Percentiles rank a stretch among this genome's conserved stretches.
phyloP scores from a whole-genome alignment of 2,797 vertebrate genomes.

The Dipus sagitta region DNA sequence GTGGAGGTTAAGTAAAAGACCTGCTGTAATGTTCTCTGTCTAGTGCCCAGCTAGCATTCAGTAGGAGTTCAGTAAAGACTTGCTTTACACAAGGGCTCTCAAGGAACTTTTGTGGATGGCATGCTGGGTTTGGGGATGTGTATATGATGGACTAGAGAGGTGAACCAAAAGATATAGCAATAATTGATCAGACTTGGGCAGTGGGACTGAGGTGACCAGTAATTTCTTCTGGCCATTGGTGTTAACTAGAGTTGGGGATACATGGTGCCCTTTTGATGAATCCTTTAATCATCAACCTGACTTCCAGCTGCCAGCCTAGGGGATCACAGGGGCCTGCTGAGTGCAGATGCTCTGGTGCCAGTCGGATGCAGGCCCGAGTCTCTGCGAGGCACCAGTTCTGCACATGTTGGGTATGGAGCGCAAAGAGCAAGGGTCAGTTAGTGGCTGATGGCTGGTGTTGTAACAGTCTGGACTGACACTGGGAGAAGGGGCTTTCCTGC shows the following conservation, averaged over 20 bases:
- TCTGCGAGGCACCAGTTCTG: no score
- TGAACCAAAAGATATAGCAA: neutral
- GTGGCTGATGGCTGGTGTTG: neutral
- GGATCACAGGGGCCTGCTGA: no score
- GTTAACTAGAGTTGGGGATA: neutral
- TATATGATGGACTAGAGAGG: neutral
- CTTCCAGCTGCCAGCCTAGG: neutral
- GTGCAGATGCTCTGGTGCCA: neutral
- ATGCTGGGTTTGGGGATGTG: neutral
- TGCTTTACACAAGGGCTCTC: neutral
- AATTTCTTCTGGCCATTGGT: neutral
- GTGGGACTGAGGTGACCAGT: neutral
- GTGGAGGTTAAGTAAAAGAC: neutral
- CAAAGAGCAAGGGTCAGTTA: neutral
- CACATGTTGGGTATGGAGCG: no score
- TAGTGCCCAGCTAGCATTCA: neutral
- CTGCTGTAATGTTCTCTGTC: neutral
- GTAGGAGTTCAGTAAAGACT: neutral
- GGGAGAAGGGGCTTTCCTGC: neutral
- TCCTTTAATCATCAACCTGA: neutral
- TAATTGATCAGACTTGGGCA: neutral
- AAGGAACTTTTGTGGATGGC: neutral
- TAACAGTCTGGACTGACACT: neutral
- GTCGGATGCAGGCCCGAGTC: rapidly evolving
- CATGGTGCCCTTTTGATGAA: rapidly evolving